Conservation (phyloP, 2,797 vertebrate genomes). For the Huso huso region DNA sequence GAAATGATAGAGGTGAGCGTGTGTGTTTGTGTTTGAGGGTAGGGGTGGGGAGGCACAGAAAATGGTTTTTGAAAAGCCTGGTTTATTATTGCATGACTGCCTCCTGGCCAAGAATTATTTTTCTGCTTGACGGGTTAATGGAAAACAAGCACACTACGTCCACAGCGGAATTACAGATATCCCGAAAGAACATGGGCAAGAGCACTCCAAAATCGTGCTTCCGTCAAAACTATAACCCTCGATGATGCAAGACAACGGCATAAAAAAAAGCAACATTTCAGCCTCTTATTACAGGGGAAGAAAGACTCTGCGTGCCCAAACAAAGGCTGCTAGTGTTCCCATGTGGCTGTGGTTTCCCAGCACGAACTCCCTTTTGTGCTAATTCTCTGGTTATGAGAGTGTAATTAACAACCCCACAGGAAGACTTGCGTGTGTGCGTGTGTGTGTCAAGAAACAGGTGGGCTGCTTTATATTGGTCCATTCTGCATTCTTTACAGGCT, state of each 20-base stretch:
- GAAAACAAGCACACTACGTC: constrained; percentile 21
- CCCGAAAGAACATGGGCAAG: constrained; percentile 15
- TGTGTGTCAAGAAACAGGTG: neutral
- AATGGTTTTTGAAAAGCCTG: constrained; percentile 7
- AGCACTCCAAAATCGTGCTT: constrained; percentile 18
- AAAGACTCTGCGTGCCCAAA: constrained; percentile 24
- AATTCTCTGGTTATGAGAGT: constrained; percentile 18
- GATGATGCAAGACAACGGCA: constrained; percentile 28
- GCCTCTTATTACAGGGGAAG: constrained; percentile 30
- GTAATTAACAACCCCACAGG: constrained; percentile 21
- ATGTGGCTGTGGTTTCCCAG: constrained; percentile 7
- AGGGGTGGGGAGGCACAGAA: neutral
- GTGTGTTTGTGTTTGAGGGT: neutral
- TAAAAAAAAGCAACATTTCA: constrained; percentile 28
- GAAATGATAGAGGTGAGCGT: constrained; percentile 5
- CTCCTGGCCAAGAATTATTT: too few relatives aligned
- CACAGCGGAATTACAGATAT: constrained; percentile 20
- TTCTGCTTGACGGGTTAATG: too few relatives aligned
- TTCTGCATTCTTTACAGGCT: too few relatives aligned
- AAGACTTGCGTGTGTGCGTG: constrained; percentile 13
- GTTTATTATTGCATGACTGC: constrained; percentile 25
- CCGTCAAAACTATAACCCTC: constrained; percentile 10
- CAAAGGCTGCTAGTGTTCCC: constrained; percentile 47
- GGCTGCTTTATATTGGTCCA: too few relatives aligned
- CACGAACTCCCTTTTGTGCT: constrained; percentile 8